Evolutionary conservation across 1,140 invertebrate genomes (phyloP).

Genomic region (Cotesia vestalis): DNA sequence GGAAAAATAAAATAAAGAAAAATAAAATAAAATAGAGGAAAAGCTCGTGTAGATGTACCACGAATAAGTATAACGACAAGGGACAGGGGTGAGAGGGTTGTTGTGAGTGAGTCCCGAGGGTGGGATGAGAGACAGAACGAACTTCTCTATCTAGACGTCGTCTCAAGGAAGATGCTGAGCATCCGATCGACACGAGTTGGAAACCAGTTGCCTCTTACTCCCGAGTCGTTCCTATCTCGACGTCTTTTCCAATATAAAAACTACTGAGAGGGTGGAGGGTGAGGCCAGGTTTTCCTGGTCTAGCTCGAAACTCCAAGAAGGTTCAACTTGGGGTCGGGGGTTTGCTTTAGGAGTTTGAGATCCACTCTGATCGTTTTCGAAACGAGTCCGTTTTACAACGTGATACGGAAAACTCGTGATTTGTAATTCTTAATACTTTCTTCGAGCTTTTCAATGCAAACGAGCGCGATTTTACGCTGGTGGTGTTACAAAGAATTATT

Average conservation of each 20-base stretch:
- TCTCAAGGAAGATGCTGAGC: conserved; percentile 6
- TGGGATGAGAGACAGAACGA: conserved; percentile 28
- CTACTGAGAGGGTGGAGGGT: background rate
- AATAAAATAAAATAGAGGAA: background rate
- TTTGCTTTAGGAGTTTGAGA: no score
- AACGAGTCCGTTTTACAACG: no score
- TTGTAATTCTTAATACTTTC: no score
- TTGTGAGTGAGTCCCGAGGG: conserved; percentile 31
- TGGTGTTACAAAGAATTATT: no score
- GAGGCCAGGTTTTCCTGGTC: background rate
- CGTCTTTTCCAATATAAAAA: conserved; percentile 32
- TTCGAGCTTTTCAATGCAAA: no score
- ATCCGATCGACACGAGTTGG: conserved; percentile 31
- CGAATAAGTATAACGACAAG: background rate
- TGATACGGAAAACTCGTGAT: no score
- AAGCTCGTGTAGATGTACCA: background rate
- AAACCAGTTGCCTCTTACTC: conserved; percentile 23
- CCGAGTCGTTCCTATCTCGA: no score
- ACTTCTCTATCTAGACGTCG: no score
- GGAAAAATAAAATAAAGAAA: background rate
- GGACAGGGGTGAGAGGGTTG: conserved; percentile 11
- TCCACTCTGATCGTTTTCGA: no score
- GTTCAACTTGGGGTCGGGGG: background rate
- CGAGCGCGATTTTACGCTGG: no score
- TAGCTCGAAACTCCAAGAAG: background rate